Evolutionary conservation across 2,888 invertebrate genomes (phyloP).

Genomic region (Erannis defoliaria): DNA sequence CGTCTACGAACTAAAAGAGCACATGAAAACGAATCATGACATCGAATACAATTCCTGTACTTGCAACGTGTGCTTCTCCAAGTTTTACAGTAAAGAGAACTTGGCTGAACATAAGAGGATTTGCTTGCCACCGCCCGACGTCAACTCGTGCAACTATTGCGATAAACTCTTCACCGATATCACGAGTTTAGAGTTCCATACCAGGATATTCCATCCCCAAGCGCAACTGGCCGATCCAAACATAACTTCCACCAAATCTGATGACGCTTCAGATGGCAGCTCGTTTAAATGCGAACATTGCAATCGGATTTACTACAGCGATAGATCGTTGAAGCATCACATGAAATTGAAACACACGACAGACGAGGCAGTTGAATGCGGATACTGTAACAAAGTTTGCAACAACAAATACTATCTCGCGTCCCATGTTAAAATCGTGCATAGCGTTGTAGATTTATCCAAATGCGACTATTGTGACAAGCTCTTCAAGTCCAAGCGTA

Average conservation of each 20-base stretch:
- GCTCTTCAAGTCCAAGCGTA: conserved; percentile 72
- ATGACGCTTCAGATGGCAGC: conserved; percentile 50
- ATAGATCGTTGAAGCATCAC: conserved; percentile 73
- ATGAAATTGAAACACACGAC: conserved; percentile 72
- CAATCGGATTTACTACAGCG: conserved; percentile 68
- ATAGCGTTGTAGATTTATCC: conserved; percentile 63
- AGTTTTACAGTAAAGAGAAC: conserved; percentile 68
- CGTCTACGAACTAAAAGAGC: conserved; percentile 69
- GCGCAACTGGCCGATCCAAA: conserved; percentile 67
- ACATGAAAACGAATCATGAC: conserved; percentile 66
- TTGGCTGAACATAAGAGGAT: conserved; percentile 63
- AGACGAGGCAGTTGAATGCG: conserved; percentile 66
- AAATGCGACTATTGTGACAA: conserved; percentile 78
- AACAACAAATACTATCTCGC: conserved; percentile 75
- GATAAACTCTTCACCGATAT: conserved; percentile 74
- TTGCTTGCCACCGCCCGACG: conserved; percentile 67
- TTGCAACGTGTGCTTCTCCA: conserved; percentile 75
- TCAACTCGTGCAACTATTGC: conserved; percentile 66
- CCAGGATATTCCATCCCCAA: conserved; percentile 72
- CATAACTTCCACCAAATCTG: conserved; percentile 58
- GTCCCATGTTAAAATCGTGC: conserved; percentile 73
- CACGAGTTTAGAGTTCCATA: conserved; percentile 72
- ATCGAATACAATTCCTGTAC: conserved; percentile 63
- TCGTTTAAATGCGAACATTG: conserved; percentile 68
- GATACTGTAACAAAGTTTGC: conserved; percentile 67